Conservation (phyloP, 2,888 invertebrate species). For the Hyles lineata region DNA sequence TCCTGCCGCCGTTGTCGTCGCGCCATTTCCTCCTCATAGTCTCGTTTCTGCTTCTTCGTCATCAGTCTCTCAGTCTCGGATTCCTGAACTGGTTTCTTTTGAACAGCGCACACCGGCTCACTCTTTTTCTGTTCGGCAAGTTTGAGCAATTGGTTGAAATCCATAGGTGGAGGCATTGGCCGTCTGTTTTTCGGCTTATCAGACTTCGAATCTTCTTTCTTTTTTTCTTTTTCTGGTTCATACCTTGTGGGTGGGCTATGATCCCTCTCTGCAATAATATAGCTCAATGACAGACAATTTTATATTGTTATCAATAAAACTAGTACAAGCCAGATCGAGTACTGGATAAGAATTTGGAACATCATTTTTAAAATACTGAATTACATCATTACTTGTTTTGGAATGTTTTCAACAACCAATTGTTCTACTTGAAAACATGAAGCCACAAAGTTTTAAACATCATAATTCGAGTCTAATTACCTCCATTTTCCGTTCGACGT, state of each 20-base stretch:
- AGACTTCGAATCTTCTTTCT: slow-evolving; percentile 69
- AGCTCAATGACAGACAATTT: background rate
- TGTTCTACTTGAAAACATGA: no score
- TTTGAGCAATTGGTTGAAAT: slow-evolving; percentile 91
- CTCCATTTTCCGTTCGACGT: slow-evolving; percentile 66
- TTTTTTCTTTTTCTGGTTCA: slow-evolving; percentile 72
- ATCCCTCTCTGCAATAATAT: slow-evolving; percentile 54
- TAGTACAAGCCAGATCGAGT: no score
- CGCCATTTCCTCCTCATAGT: slow-evolving; percentile 89
- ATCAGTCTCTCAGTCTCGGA: slow-evolving; percentile 88
- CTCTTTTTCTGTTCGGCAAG: slow-evolving; percentile 93
- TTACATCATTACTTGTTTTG: no score
- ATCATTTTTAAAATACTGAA: background rate
- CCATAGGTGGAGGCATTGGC: slow-evolving; percentile 89
- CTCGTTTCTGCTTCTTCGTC: slow-evolving; percentile 92
- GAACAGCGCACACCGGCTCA: slow-evolving; percentile 87
- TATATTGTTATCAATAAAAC: background rate
- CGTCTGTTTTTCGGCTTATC: slow-evolving; percentile 86
- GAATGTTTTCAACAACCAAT: no score
- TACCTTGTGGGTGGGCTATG: slow-evolving; percentile 67
- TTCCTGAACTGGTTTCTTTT: slow-evolving; percentile 70
- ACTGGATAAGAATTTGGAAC: background rate
- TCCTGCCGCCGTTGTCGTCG: slow-evolving; percentile 82
- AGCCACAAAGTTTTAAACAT: no score
- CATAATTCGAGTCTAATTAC: slow-evolving; percentile 55